Evolutionary conservation across 2,888 invertebrate genomes (phyloP).

Genomic region (Tupiocoris notatus): DNA sequence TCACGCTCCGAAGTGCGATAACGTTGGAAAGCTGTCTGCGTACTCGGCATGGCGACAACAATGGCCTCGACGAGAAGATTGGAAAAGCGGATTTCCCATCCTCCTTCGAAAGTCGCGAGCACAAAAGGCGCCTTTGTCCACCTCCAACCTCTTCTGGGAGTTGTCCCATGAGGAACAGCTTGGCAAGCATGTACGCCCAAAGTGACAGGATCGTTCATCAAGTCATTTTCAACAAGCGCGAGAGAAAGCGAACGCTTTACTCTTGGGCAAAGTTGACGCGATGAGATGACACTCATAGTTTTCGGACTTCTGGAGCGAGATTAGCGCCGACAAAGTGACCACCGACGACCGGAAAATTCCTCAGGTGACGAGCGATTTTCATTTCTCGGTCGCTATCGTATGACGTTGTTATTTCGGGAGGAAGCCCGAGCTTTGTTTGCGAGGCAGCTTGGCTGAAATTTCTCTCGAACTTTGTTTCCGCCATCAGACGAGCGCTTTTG

Average conservation of each 20-base stretch:
- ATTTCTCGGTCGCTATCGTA: background rate
- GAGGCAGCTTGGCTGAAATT: background rate
- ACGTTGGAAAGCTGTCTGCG: background rate
- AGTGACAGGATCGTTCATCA: background rate
- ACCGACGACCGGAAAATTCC: background rate
- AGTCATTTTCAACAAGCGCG: background rate
- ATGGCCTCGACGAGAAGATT: background rate
- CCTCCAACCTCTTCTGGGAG: background rate
- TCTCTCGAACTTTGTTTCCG: background rate
- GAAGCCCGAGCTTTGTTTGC: background rate
- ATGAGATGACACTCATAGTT: background rate
- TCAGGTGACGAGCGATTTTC: background rate
- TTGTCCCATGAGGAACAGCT: background rate
- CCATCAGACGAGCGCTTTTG: background rate
- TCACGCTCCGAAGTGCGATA: background rate
- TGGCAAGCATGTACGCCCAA: background rate
- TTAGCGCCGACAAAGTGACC: background rate
- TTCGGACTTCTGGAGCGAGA: background rate
- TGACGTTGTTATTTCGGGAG: background rate
- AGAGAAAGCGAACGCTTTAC: background rate
- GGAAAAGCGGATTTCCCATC: background rate
- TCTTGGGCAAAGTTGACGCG: background rate
- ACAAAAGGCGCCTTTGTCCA: background rate
- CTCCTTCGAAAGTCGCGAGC: background rate
- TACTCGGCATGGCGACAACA: background rate